Conservation (phyloP, 2,113 vertebrate genomes). For the Pogonocichla stellata region DNA sequence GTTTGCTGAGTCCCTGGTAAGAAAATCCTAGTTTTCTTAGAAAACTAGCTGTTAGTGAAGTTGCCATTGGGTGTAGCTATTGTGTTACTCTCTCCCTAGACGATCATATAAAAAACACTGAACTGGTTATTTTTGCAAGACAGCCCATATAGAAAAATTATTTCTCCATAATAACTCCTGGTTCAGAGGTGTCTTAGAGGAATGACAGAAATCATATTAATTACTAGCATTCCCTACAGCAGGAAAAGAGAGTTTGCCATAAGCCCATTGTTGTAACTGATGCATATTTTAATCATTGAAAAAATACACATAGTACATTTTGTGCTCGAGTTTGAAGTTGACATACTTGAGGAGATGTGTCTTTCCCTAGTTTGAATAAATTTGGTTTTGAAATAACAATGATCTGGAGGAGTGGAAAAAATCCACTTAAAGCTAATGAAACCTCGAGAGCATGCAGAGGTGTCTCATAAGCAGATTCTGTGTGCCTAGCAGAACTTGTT, state of each 20-base stretch:
- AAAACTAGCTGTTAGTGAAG: not conserved
- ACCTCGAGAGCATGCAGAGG: slow-evolving; percentile 53
- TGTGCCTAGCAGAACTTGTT: slow-evolving; percentile 61
- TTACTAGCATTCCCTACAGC: not conserved
- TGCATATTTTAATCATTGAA: not conserved
- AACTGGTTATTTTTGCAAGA: slow-evolving; percentile 16
- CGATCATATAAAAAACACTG: not conserved
- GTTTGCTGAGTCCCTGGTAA: not conserved
- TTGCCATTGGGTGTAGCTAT: slow-evolving; percentile 64
- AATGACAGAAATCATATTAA: slow-evolving; percentile 11
- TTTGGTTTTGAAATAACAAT: slow-evolving; percentile 61
- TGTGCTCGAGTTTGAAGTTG: slow-evolving; percentile 10
- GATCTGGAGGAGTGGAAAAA: slow-evolving; percentile 54
- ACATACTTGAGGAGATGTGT: not conserved
- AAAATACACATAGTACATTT: not conserved
- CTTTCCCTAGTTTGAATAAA: slow-evolving; percentile 49
- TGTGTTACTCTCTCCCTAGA: not conserved
- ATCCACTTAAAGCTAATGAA: slow-evolving; percentile 52
- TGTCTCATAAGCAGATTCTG: slow-evolving; percentile 51
- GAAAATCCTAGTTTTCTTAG: not conserved
- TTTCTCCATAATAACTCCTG: not conserved
- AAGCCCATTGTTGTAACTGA: not conserved
- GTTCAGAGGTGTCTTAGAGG: not conserved
- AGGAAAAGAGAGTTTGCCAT: not conserved
- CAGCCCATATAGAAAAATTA: not conserved